Evolutionary conservation across 2,797 vertebrate genomes (phyloP).

Genomic region (Clarias platycephalus): DNA sequence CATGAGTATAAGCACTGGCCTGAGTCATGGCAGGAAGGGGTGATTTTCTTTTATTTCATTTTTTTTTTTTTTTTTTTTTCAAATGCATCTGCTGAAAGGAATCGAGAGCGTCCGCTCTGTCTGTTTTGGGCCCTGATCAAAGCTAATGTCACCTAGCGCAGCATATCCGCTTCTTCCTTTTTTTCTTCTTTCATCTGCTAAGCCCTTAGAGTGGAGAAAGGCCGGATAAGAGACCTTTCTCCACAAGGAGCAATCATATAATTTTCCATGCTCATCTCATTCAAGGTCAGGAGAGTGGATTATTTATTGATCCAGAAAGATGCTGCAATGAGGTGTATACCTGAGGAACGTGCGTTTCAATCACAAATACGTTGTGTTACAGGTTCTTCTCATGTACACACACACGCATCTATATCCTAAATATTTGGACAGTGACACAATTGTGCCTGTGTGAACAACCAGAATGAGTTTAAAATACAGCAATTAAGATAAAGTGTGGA

Average conservation of each 20-base stretch:
- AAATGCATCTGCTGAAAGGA: conserved; percentile 41
- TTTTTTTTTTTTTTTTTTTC: conserved; percentile 43
- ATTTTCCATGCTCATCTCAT: conserved; percentile 54
- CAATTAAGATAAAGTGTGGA: no score
- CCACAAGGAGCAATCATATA: conserved; percentile 57
- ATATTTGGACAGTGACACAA: no score
- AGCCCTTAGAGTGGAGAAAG: conserved; percentile 44
- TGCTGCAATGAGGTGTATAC: conserved; percentile 34
- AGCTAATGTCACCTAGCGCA: conserved; percentile 48
- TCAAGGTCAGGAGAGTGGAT: conserved; percentile 61
- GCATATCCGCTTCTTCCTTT: conserved; percentile 22
- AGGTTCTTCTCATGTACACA: not conserved
- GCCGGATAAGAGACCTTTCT: conserved; percentile 54
- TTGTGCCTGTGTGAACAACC: no score
- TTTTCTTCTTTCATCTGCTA: conserved; percentile 57
- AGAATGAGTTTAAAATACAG: no score
- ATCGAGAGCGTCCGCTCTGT: conserved; percentile 38
- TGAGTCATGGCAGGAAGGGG: conserved; percentile 32
- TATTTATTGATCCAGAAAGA: conserved; percentile 62
- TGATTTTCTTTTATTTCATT: not conserved
- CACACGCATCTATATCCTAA: not conserved
- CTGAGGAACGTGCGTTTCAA: conserved; percentile 45
- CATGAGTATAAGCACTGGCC: not conserved
- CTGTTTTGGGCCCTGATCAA: conserved; percentile 59
- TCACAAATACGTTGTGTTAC: conserved; percentile 35